Evolutionary conservation across 2,888 invertebrate species (phyloP).

Genomic region (Limnephilus marmoratus): DNA sequence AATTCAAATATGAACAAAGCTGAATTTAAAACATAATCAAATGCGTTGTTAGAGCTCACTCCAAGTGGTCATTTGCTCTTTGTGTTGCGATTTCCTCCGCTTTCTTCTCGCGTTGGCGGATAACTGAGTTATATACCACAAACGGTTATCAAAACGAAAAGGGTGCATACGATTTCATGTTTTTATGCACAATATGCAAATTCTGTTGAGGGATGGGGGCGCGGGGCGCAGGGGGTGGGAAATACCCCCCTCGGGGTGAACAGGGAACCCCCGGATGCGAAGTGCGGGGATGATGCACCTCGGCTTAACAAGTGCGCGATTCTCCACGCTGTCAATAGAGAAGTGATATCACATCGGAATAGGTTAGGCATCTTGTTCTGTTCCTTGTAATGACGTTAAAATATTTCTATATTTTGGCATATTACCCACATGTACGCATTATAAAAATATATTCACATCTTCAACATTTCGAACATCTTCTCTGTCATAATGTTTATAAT

Average conservation of each 20-base stretch:
- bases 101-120: slow-evolving; percentile 43
- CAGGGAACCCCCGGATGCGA: neutral
- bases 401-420: neutral
- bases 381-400: neutral
- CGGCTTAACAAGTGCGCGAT: slow-evolving; percentile 49
- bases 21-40: neutral
- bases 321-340: slow-evolving; percentile 47
- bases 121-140: slow-evolving; percentile 64
- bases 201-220: slow-evolving; percentile 20
- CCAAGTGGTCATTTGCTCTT: slow-evolving; percentile 59
- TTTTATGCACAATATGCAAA: slow-evolving; percentile 66
- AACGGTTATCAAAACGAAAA: slow-evolving; percentile 66
- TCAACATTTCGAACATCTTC: too few relatives aligned
- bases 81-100: slow-evolving; percentile 47
- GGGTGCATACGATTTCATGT: slow-evolving; percentile 67
- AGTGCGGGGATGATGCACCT: slow-evolving; percentile 12
- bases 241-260: slow-evolving; percentile 5
- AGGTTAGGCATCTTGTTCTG: neutral
- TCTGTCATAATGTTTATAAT: too few relatives aligned
- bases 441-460: too few relatives aligned
- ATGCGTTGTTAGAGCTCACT: neutral
- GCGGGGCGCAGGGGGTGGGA: neutral
- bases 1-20: too few relatives aligned
- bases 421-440: too few relatives aligned
- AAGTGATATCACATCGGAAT: slow-evolving; percentile 7